Evolutionary conservation across 2,888 invertebrate species (phyloP).

Genomic region (Troides aeacus): DNA sequence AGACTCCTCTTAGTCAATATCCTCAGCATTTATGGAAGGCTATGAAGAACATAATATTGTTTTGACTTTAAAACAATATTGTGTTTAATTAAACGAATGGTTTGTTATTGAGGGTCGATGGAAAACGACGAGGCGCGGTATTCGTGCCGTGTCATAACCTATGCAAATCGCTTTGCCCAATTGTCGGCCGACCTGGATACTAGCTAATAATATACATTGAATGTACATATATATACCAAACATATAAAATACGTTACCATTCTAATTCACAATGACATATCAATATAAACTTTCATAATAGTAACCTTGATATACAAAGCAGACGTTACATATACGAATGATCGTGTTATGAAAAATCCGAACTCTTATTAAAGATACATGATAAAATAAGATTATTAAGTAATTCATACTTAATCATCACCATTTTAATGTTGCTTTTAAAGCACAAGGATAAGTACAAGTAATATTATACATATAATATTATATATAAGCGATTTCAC

Average conservation of each 20-base stretch:
- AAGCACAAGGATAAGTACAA: too few species aligned
- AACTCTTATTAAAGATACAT: too few species aligned
- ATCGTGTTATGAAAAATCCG: too few species aligned
- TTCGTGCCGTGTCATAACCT: constrained; percentile 39
- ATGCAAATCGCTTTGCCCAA: constrained; percentile 43
- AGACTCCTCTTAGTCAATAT: too few species aligned
- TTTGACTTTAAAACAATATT: background rate
- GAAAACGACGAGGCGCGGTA: constrained; percentile 13
- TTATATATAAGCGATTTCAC: background rate
- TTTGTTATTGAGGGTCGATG: constrained; percentile 9
- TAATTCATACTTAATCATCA: too few species aligned
- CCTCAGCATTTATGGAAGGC: too few species aligned
- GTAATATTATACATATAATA: background rate
- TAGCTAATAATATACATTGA: background rate
- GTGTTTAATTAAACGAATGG: background rate
- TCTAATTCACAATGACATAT: background rate
- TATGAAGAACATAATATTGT: background rate
- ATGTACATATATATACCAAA: background rate
- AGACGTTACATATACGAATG: too few species aligned
- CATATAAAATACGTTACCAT: background rate
- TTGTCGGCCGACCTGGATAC: constrained; percentile 28
- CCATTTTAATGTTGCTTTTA: too few species aligned
- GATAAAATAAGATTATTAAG: too few species aligned
- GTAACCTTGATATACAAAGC: too few species aligned
- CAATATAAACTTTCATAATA: too few species aligned